A percentile compares a stretch with the other conserved stretches of the same genome.
phyloP scores from a whole-genome alignment of 2,797 vertebrate genomes.

The Pelobates cultripes region DNA sequence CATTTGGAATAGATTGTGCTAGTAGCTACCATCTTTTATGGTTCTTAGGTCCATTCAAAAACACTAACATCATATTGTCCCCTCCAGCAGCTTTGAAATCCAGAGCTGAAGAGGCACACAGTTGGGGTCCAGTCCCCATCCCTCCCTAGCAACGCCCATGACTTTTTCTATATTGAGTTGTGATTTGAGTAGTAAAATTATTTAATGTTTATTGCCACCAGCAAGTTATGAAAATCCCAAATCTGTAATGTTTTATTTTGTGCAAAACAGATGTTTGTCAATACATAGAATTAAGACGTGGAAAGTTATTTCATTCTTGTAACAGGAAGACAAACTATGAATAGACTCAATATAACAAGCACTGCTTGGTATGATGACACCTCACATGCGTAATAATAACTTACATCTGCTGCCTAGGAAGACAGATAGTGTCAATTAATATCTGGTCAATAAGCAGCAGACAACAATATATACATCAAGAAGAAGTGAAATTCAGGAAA shows the following conservation, averaged over 20 bases:
- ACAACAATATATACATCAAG: conserved; percentile 76
- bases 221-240: neutral
- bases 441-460: conserved; percentile 66
- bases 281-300: conserved; percentile 69
- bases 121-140: no score
- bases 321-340: conserved; percentile 68
- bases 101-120: no score
- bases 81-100: no score
- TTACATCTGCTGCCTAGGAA: conserved; percentile 78
- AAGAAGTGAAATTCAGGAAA: neutral
- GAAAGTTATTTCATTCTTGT: conserved; percentile 42
- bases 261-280: conserved; percentile 70
- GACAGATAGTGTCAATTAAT: conserved; percentile 72
- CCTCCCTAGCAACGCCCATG: no score
- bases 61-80: no score
- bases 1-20: no score
- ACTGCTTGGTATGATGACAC: conserved; percentile 76
- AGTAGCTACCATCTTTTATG: no score
- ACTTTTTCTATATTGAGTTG: neutral
- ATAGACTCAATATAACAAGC: conserved; percentile 72
- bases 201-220: neutral
- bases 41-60: no score
- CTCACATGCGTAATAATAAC: conserved; percentile 80
- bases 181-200: neutral
- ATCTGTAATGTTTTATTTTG: conserved; percentile 56